Base-by-base conservation (phyloP, 2,888 invertebrate genomes). In the Andrena trimmerana region DNA sequence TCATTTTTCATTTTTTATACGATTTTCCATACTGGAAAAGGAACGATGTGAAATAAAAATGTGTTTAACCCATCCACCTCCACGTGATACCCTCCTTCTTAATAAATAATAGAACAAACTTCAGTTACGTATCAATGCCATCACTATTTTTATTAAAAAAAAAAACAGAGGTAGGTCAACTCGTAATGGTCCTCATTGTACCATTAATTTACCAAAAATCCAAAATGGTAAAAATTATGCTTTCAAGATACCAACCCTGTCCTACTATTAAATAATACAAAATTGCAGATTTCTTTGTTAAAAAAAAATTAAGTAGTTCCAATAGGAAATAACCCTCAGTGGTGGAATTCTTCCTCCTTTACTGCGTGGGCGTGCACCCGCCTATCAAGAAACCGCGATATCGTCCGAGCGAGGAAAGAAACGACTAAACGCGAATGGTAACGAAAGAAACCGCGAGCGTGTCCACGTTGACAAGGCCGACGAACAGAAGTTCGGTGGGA, bases 361-460 rank as follows among this genome's bases (percentile, higher is more conserved):
- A 48, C 80, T 78, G 80, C n/a, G 66, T 62, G 13, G 65, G 66
- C 59, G 77, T 33, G 48, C n/a, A 31, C 42, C 8, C 0, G 6
- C 62, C 42, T 42, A 75, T 33, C 59, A 31, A 78, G 67, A 71
- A 63, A 80, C 71, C 80, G 75, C 75, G 80, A 70, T 77, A 84
- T n/a, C 13, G 71, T n/a, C 31, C 36, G 7, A 67, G 50, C 54
- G 24, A 33, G 8, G 4, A 65, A 27, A 50, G n/a, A 13, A 48
- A 62, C 62, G 52, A 59, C 36, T 13, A 52, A 59, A 20, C n/a
- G 62, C 42, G 33, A 33, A 24, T 33, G 70, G 29, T 16, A 77
- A 62, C 80, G 82, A 71, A 85, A 79, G 65, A 71, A 52, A 71
- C 72, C 67, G 36, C 62, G n/a, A 70, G 48, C 54, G n/a, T 68